Percentiles rank a stretch among this genome's conserved stretches.
Evolutionary conservation across 2,797 vertebrate genomes (phyloP).

Genomic region (Oryzias dopingdopingensis): DNA sequence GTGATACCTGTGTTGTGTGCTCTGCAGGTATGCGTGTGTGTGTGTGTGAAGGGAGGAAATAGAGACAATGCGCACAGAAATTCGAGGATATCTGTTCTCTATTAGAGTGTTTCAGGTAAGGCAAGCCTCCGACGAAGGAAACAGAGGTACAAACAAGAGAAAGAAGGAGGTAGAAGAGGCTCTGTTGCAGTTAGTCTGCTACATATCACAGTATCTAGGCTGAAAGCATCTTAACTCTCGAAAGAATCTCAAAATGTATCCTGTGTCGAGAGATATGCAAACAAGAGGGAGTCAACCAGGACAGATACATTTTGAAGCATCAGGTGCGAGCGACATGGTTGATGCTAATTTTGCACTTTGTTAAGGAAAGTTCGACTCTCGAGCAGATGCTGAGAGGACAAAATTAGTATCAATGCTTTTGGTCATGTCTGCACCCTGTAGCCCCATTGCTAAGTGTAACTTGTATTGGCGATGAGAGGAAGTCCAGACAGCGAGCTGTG

Average conservation of each 20-base stretch:
- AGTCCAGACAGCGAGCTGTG: conserved; percentile 25
- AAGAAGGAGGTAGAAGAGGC: conserved; percentile 65
- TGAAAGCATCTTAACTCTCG: conserved; percentile 79
- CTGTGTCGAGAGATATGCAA: conserved; percentile 76
- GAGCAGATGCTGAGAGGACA: conserved; percentile 79
- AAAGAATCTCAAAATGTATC: conserved; percentile 95
- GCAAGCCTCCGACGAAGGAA: conserved; percentile 85
- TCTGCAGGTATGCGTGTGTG: conserved; percentile 32
- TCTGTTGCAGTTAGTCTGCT: conserved; percentile 83
- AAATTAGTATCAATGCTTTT: conserved; percentile 85
- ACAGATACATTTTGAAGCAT: conserved; percentile 98
- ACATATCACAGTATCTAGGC: conserved; percentile 84
- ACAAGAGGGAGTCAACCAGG: conserved; percentile 73
- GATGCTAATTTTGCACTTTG: conserved; percentile 88
- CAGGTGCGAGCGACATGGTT: conserved; percentile 85
- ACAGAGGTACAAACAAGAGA: conserved; percentile 79
- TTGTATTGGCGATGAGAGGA: conserved; percentile 44
- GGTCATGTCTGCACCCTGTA: conserved; percentile 83
- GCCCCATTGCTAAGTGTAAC: conserved; percentile 87
- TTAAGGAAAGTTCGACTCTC: conserved; percentile 73
- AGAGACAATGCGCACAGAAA: conserved; percentile 91
- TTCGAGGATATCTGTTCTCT: conserved; percentile 99
- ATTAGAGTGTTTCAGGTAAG: conserved; percentile 92
- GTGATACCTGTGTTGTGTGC: conserved; percentile 41
- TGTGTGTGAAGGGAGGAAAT: conserved; percentile 43